A percentile compares a stretch with the other conserved stretches of the same genome.
These are phyloP conservation scores for Mesorhabditis spiculigera DNA, from an alignment of 2,888 invertebrate genomes.

Conservation along the genomic window DNA sequence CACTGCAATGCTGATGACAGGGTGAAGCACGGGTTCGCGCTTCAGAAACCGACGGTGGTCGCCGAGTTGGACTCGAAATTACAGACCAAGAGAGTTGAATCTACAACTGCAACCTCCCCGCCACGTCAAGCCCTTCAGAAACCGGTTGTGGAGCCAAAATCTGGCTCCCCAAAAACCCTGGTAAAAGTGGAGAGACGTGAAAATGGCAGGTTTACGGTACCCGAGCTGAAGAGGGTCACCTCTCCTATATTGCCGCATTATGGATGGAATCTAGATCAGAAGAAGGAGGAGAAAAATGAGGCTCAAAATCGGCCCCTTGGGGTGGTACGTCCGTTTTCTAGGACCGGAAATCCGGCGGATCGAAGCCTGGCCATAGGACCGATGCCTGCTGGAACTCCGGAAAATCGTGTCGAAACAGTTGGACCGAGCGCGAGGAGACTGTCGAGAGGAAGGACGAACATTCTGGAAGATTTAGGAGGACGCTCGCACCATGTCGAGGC, in stretches of 20 bases:
- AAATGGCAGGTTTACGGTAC: background rate
- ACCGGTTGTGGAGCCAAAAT: background rate
- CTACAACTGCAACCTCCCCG: background rate
- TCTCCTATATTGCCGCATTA: background rate
- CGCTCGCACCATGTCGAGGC: too few relatives aligned
- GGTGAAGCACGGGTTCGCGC: background rate
- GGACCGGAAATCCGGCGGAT: background rate
- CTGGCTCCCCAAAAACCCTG: background rate
- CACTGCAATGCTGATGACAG: background rate
- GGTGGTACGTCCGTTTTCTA: background rate
- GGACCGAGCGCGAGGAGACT: too few relatives aligned
- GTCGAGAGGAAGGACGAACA: too few relatives aligned
- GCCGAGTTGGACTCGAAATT: background rate
- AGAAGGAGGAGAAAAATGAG: background rate
- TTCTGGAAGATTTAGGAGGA: too few relatives aligned
- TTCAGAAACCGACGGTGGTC: slow-evolving; percentile 1
- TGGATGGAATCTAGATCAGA: background rate
- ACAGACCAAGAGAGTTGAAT: background rate
- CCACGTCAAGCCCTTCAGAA: background rate
- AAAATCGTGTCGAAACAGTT: too few relatives aligned
- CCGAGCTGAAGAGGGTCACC: background rate
- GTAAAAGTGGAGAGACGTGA: background rate
- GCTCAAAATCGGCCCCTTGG: background rate
- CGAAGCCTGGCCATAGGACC: background rate
- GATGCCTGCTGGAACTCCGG: background rate